Evolutionary conservation across 2,797 vertebrate genomes (phyloP).

Genomic region (Sorex maritimensis): DNA sequence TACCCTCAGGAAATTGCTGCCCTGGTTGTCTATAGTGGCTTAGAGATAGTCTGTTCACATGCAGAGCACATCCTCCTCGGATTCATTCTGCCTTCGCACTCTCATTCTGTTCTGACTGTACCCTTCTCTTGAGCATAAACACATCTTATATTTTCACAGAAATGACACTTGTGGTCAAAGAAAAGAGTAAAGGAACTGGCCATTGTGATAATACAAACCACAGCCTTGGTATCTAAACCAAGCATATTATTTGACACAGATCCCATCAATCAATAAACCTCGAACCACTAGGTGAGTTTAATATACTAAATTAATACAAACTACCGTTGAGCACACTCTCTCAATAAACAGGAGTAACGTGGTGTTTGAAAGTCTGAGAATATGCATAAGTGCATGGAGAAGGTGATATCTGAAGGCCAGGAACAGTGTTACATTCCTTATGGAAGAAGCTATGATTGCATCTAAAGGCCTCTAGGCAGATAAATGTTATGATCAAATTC

Average conservation of each 20-base stretch:
- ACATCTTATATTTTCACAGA: neutral
- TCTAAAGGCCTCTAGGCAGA: neutral
- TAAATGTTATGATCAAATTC: neutral
- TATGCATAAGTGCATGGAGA: fast-evolving
- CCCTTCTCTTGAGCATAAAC: neutral
- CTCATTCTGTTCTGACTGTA: neutral
- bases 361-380: neutral
- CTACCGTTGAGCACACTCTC: neutral
- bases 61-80: neutral
- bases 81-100: neutral
- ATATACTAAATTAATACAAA: conserved; percentile 28
- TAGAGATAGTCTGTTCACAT: neutral
- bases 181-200: conserved; percentile 20
- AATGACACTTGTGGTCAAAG: neutral
- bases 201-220: conserved; percentile 60
- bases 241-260: neutral
- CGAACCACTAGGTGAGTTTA: neutral
- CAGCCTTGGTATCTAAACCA: conserved; percentile 25
- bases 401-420: neutral
- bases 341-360: neutral
- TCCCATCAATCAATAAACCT: neutral
- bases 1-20: neutral
- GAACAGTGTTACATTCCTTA: neutral
- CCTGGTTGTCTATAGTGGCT: neutral
- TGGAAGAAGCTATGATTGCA: neutral